Base-by-base conservation (phyloP, 1,140 invertebrate genomes). In the Lordiphosa stackelbergi region DNA sequence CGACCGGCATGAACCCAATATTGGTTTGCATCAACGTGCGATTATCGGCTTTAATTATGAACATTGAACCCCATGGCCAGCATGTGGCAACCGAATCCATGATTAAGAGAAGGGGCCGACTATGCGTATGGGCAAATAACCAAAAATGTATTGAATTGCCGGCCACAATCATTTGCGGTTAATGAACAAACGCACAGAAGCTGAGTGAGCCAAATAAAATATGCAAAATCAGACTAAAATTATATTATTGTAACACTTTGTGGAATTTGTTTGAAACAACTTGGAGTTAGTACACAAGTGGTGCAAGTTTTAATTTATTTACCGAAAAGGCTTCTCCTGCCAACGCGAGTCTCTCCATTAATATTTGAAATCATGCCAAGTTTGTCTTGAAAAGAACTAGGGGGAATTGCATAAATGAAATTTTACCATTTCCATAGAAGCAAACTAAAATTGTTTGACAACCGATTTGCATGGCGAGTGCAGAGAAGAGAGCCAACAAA, bases 21-120 rank as follows among this genome's bases (percentile, higher is more conserved):
- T 34, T 40, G 24, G 38, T 35, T 54, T 38, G 34, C 59, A 69
- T 59, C 55, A 72, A 42, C 22, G 64, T 41, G 16, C 48, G 45
- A 69, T 77, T 78, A 79, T 61, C 41, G 69, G 53, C 53, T 65
- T 69, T 60, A 65, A 69, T 79, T 78, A 79, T 79, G 55, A 72
- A 51, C 19, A 37, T 41, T 22, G 40, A 35, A 22, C 42, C 45
- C 6, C 28, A 35, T 5, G 11, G 24, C 31, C 31, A 42, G n/a
- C 35, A 43, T 22, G 51, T 13, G 9, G 19, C 34, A 45, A n/a
- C 13, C 9, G 10, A 43, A 24, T 41, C 12, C 19, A 16, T 7
- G 28, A 31, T 31, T 31, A 7, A 31, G 28, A 31, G 28, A 31
- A 8, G 28, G 4, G 36, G 38, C 43, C 34, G 24, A 22, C 31